These are phyloP conservation scores for Oryzias curvinotus DNA, from an alignment of 2,113 vertebrate species.

Conservation along the genomic window DNA sequence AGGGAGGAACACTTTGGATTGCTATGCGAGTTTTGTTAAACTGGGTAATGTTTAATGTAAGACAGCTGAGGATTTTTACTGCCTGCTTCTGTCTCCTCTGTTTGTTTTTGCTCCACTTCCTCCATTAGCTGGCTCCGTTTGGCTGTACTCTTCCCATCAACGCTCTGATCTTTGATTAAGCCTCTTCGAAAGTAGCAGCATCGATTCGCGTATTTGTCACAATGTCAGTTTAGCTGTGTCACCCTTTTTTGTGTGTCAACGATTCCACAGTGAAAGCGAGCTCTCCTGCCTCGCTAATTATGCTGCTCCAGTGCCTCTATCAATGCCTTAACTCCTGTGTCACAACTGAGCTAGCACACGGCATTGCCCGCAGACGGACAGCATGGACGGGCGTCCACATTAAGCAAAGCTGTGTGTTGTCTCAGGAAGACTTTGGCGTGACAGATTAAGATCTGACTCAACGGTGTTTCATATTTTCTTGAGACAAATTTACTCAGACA, in stretches of 20 bases:
- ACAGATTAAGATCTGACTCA: no score
- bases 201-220: no score
- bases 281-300: slow-evolving; percentile 38
- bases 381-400: no score
- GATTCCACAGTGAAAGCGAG: slow-evolving; percentile 27
- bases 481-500: no score
- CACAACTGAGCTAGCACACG: slow-evolving; percentile 50
- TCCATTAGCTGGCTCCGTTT: slow-evolving; percentile 27
- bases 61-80: slow-evolving; percentile 52
- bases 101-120: slow-evolving; percentile 37
- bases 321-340: slow-evolving; percentile 74
- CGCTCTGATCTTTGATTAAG: slow-evolving; percentile 19
- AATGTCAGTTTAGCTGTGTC: slow-evolving; percentile 17
- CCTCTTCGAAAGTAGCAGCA: slow-evolving; percentile 44
- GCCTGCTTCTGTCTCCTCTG: slow-evolving; percentile 51
- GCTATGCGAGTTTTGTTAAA: slow-evolving; percentile 50
- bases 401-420: no score
- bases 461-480: no score
- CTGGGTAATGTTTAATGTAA: slow-evolving; percentile 62
- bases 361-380: slow-evolving; percentile 36
- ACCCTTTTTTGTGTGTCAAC: slow-evolving; percentile 11
- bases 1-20: slow-evolving; percentile 39
- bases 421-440: no score
- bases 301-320: slow-evolving; percentile 74
- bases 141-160: neutral